Base-by-base conservation (phyloP, 2,797 vertebrate species). In the Rhadinocentrus ornatus region DNA sequence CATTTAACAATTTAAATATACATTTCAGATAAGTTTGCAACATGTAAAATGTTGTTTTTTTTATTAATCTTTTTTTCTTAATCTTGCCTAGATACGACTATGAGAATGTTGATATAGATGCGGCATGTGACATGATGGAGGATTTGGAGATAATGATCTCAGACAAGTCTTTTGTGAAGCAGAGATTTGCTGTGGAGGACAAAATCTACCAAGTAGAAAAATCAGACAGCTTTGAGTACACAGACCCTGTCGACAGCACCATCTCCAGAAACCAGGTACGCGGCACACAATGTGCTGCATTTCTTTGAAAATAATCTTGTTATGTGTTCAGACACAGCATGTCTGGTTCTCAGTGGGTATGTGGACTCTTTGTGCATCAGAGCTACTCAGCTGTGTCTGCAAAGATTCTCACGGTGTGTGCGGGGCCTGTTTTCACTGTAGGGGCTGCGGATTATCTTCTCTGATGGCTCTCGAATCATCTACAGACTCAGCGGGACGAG, bases 151-250 rank as follows among this genome's bases (percentile, higher is more conserved):
- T 95, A 0, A 26, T 96, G 81, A 96, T 99, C 75, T 88, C 95
- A 0, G 96, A 98, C 57, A 97, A 97, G 73, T 93, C 96, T 61
- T 99, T 99, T 1, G 86, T 92, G 65, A 97, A 95, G 67, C 96
- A 96, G 88, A 94, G 95, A 86, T 94, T 99, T 54, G 93, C 95
- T 0, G 90, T 91, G 0, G 95, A 94, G 10, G 96, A 98, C 78
- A 97, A 97, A 82, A 94, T 94, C 72, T 99, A 96, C 86, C 94
- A 95, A 0, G 97, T 99, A 74, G 96, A 98, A 82, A 97, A 95
- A 81, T 96, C 97, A 0, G 97, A 99, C 90, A 98, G 95, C 85
- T 99, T 99, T 75, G 97, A 99, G 77, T 99, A 99, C 91, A 96
- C 79, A 0, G 98, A 99, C 75, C 96, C 98, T 0, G 96, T 98